Evolutionary conservation across 2,888 invertebrate genomes (phyloP).

Genomic region (Teleiodes luculella): DNA sequence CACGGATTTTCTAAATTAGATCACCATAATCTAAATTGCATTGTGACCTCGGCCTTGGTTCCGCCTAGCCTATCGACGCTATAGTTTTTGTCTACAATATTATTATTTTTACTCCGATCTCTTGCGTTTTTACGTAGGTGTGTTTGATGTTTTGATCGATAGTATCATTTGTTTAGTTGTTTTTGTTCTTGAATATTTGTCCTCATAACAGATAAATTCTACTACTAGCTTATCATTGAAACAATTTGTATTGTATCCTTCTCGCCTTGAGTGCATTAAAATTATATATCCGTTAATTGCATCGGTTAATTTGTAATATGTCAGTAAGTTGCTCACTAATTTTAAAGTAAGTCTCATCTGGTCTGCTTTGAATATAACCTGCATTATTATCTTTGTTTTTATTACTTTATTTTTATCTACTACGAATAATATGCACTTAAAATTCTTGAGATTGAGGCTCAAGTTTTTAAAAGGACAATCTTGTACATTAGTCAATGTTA

Average conservation of each 20-base stretch:
- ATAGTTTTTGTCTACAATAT: conserved; percentile 15
- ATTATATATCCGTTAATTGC: too few relatives aligned
- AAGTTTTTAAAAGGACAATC: too few relatives aligned
- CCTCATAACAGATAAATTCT: not conserved
- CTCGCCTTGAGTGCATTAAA: not conserved
- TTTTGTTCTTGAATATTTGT: not conserved
- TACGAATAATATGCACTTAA: not conserved
- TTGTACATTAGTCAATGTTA: too few relatives aligned
- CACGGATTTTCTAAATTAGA: not conserved
- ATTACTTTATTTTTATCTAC: not conserved
- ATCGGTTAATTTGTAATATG: too few relatives aligned
- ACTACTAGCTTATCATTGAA: too few relatives aligned
- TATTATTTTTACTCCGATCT: too few relatives aligned
- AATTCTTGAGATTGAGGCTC: not conserved
- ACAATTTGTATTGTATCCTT: too few relatives aligned
- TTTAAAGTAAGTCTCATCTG: not conserved
- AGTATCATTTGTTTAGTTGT: not conserved
- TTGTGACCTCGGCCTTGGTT: conserved; percentile 21
- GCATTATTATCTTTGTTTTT: not conserved
- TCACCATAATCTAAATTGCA: conserved; percentile 14
- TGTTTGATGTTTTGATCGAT: not conserved
- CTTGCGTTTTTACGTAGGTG: not conserved
- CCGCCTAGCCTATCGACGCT: conserved; percentile 22
- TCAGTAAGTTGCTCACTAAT: not conserved
- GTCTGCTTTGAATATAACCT: not conserved